Percentiles rank a stretch among this genome's conserved stretches.
Evolutionary conservation across 1,140 invertebrate genomes (phyloP).

Genomic region (Tenebrio molitor): DNA sequence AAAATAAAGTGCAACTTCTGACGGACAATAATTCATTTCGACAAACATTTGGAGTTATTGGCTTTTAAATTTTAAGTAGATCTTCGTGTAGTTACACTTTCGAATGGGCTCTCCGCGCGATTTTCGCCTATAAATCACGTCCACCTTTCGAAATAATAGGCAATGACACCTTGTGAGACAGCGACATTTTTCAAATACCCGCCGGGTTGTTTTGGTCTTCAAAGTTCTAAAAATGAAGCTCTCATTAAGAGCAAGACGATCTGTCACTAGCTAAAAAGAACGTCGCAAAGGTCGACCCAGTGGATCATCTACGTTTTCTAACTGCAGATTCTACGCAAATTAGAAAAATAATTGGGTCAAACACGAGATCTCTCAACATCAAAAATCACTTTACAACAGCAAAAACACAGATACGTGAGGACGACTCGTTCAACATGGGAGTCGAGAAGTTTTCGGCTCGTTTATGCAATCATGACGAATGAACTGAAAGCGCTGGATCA

Average conservation of each 20-base stretch:
- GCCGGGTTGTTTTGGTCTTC: not conserved
- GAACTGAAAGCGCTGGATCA: too few relatives aligned
- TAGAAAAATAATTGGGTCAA: too few relatives aligned
- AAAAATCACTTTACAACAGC: too few relatives aligned
- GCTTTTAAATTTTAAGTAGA: slow-evolving; percentile 17
- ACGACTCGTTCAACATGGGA: too few relatives aligned
- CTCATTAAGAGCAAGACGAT: not conserved
- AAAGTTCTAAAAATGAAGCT: not conserved
- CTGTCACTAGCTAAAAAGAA: slow-evolving; percentile 1
- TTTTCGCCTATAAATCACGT: not conserved
- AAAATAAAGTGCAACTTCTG: slow-evolving; percentile 48
- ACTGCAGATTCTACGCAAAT: too few relatives aligned
- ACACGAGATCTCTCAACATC: too few relatives aligned
- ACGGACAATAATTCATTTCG: slow-evolving; percentile 42
- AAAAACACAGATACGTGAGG: too few relatives aligned
- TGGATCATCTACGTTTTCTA: not conserved
- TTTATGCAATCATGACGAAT: too few relatives aligned
- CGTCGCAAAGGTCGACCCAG: not conserved
- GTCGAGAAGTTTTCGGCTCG: too few relatives aligned
- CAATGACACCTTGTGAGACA: too few relatives aligned
- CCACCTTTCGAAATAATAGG: too few relatives aligned
- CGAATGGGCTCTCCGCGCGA: not conserved
- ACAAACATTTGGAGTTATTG: slow-evolving; percentile 32
- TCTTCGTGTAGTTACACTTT: not conserved
- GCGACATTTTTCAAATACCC: not conserved